Conservation (phyloP, 2,797 vertebrate species). For the Phyllotis vaccarum region DNA sequence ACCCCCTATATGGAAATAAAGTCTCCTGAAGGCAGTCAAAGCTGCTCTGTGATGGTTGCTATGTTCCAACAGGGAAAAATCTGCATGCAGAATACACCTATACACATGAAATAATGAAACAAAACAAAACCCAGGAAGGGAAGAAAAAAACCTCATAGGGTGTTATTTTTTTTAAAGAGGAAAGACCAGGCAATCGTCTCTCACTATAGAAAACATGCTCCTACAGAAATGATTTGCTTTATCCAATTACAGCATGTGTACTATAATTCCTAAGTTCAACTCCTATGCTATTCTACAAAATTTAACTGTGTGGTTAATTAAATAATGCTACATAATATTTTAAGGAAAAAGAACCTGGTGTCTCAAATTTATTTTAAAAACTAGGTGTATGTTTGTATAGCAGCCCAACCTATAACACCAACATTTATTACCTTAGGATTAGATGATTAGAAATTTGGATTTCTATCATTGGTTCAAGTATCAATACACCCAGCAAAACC, state of each 20-base stretch:
- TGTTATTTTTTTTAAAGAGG: not conserved
- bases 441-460: not conserved
- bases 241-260: not conserved
- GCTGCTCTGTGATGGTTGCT: not conserved
- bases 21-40: not conserved
- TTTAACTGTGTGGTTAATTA: not conserved
- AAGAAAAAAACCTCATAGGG: not conserved
- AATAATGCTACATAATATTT: constrained; percentile 4
- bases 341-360: constrained; percentile 31
- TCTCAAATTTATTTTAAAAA: constrained; percentile 48
- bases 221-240: constrained; percentile 42
- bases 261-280: not conserved
- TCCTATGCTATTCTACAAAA: constrained; percentile 11
- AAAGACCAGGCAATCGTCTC: not conserved
- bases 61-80: not conserved
- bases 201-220: not conserved
- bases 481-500: not conserved
- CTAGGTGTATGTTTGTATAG: not conserved
- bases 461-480: constrained; percentile 12
- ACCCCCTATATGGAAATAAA: not conserved
- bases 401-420: not conserved
- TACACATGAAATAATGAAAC: not conserved
- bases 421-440: not conserved
- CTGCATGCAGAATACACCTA: not conserved
- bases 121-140: not conserved